These are phyloP conservation scores for Crambe crambe DNA, from an alignment of 37 sponge, comb jelly and placozoan genomes.

Conservation along the genomic window DNA sequence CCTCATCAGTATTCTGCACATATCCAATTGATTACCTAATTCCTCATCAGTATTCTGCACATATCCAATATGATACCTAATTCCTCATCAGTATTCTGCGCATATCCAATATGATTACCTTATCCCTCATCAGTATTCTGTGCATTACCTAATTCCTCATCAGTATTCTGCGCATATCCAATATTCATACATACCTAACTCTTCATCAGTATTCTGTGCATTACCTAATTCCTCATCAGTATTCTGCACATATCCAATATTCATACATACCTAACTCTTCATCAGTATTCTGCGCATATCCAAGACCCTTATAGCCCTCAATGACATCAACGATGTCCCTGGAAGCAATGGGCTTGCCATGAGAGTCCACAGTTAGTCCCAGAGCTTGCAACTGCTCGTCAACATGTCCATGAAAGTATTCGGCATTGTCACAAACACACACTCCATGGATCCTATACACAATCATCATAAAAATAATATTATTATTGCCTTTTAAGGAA, in stretches of 20 bases:
- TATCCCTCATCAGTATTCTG: too few species aligned
- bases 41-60: too few species aligned
- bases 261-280: too few species aligned
- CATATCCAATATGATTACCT: too few species aligned
- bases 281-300: conserved; percentile 79
- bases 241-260: too few species aligned
- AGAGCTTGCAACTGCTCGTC: conserved; percentile 43
- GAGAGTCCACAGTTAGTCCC: conserved; percentile 15
- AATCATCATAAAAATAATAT: too few species aligned
- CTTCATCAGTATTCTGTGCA: conserved; percentile 66
- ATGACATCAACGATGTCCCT: conserved; percentile 65
- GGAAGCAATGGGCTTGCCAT: conserved; percentile 6
- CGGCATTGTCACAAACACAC: conserved; percentile 67
- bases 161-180: conserved; percentile 74
- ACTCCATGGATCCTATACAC: conserved; percentile 79
- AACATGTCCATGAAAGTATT: conserved; percentile 72
- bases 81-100: too few species aligned
- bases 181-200: conserved; percentile 52
- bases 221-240: background rate
- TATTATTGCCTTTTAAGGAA: background rate
- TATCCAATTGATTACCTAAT: too few species aligned
- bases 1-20: too few species aligned
- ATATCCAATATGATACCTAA: too few species aligned
- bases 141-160: conserved; percentile 79
- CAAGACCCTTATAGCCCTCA: conserved; percentile 84